Evolutionary conservation across 2,888 invertebrate genomes (phyloP).

Genomic region (Stomorhina lunata): DNA sequence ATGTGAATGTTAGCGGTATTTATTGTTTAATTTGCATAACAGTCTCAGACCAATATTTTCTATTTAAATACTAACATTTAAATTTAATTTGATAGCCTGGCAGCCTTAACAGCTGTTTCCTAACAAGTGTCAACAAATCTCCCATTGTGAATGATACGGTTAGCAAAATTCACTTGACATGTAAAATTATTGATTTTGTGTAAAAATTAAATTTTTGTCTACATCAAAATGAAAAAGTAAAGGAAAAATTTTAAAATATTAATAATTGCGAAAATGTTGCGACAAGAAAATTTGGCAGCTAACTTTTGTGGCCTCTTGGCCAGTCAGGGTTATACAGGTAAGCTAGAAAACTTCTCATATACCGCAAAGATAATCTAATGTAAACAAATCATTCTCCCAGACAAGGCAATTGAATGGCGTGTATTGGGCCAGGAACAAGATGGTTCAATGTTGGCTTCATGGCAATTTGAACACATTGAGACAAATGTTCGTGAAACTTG

Average conservation of each 20-base stretch:
- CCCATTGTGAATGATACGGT: constrained; percentile 24
- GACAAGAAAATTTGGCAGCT: constrained; percentile 79
- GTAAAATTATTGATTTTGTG: constrained; percentile 46
- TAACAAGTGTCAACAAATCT: not conserved
- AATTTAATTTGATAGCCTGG: not conserved
- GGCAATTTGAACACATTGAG: constrained; percentile 81
- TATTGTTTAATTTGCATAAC: too few relatives aligned
- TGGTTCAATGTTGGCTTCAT: constrained; percentile 86
- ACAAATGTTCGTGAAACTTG: constrained; percentile 78
- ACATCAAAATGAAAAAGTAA: constrained; percentile 32
- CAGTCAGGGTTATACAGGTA: constrained; percentile 76
- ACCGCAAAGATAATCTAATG: not conserved
- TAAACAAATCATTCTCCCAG: constrained; percentile 74
- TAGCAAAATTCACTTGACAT: not conserved
- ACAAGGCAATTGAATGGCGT: constrained; percentile 88
- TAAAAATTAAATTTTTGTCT: constrained; percentile 19
- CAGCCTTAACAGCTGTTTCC: not conserved
- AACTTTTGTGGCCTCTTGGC: constrained; percentile 79
- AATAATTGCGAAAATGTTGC: constrained; percentile 71
- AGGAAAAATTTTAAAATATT: not conserved
- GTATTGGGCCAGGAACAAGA: constrained; percentile 90
- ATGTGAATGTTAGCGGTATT: too few relatives aligned
- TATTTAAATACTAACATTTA: too few relatives aligned
- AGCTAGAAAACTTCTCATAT: not conserved
- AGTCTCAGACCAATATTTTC: too few relatives aligned